These are phyloP conservation scores for Nudaria mundana DNA, from an alignment of 2,888 invertebrate genomes.

Conservation along the genomic window DNA sequence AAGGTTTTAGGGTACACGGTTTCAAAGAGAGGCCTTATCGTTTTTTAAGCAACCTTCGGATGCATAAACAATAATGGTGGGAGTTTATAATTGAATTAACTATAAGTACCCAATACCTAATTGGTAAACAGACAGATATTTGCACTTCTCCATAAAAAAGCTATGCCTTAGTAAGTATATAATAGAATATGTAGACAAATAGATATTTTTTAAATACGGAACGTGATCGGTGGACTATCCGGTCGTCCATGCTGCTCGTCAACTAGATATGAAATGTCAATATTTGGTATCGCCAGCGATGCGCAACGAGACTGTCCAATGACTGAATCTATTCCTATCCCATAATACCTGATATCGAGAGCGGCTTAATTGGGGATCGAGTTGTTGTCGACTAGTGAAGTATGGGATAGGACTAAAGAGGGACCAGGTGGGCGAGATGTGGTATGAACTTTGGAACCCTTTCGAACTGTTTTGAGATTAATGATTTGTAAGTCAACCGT, in stretches of 20 bases:
- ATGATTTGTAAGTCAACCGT: no score
- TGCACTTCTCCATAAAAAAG: neutral
- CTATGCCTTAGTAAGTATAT: no score
- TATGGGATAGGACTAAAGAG: neutral
- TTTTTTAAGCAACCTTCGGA: no score
- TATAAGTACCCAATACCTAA: no score
- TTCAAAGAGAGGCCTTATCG: no score
- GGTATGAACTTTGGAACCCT: constrained; percentile 3
- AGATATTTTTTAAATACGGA: constrained; percentile 13
- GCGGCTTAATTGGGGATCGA: constrained; percentile 65
- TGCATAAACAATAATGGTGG: no score
- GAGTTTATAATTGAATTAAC: no score
- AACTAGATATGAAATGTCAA: constrained; percentile 52
- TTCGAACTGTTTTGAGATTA: constrained; percentile 5
- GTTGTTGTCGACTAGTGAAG: constrained; percentile 31
- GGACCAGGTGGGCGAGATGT: neutral
- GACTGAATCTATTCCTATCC: constrained; percentile 34
- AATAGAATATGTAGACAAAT: no score
- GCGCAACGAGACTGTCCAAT: constrained; percentile 29
- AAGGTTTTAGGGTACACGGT: no score
- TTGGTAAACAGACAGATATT: no score
- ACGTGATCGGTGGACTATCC: constrained; percentile 5
- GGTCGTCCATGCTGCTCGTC: constrained; percentile 21
- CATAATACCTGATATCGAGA: constrained; percentile 56
- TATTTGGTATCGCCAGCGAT: constrained; percentile 57